Conservation (phyloP, 2,113 vertebrate genomes). For the Tonatia bakeri region DNA sequence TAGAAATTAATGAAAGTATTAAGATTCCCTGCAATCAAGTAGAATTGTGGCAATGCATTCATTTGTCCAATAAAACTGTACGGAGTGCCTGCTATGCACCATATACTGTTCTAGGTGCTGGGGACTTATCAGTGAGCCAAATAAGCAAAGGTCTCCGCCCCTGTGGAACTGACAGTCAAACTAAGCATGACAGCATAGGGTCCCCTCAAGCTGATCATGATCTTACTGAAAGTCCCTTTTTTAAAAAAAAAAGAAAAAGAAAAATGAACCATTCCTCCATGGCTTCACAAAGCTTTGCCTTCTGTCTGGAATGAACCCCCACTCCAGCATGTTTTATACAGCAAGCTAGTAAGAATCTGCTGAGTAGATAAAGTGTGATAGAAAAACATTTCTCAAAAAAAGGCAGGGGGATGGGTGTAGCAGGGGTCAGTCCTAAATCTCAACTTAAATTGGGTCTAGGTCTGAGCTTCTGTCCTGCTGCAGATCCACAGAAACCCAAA, state of each 20-base stretch:
- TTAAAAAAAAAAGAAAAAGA: background rate
- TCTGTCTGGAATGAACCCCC: background rate
- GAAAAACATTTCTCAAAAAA: constrained; percentile 4
- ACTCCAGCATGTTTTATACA: background rate
- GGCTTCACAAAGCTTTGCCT: constrained; percentile 14
- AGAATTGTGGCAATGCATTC: background rate
- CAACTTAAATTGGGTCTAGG: constrained; percentile 3
- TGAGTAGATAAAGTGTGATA: background rate
- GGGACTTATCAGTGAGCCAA: background rate
- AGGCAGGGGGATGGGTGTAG: background rate
- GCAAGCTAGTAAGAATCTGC: background rate
- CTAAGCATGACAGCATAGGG: background rate
- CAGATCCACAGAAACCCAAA: constrained; percentile 18
- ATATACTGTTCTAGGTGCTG: background rate
- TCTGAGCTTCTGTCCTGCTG: background rate
- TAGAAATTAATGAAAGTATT: constrained; percentile 31
- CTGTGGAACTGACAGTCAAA: background rate
- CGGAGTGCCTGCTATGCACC: background rate
- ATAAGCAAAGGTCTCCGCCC: background rate
- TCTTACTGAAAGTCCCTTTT: background rate
- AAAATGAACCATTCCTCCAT: background rate
- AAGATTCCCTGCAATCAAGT: background rate
- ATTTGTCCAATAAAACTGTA: constrained; percentile 5
- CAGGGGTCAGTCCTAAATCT: background rate
- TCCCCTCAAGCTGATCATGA: constrained; percentile 6